These are phyloP conservation scores for Porites divaricata DNA, from an alignment of 92 coral and sea anemone genomes.

Conservation along the genomic window DNA sequence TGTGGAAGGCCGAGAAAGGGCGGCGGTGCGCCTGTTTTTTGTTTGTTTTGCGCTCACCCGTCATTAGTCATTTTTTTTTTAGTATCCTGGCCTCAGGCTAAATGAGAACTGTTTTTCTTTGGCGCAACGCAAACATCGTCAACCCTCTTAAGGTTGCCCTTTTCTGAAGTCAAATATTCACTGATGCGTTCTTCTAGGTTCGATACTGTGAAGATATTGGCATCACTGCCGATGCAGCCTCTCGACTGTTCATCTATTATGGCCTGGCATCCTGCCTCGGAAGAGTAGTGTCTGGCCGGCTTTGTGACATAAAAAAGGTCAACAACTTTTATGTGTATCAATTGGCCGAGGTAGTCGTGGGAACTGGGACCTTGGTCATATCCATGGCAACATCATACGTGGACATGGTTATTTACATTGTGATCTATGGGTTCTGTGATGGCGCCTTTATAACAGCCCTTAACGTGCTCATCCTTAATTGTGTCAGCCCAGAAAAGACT, in stretches of 20 bases:
- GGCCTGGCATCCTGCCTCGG: slow-evolving; percentile 28
- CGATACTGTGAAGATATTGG: slow-evolving; percentile 41
- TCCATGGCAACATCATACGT: slow-evolving; percentile 26
- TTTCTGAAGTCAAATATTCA: not conserved
- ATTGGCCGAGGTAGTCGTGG: slow-evolving; percentile 43
- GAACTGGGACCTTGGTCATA: slow-evolving; percentile 2
- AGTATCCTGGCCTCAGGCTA: too few species aligned
- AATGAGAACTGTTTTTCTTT: too few species aligned
- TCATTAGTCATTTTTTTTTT: too few species aligned
- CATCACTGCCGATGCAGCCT: slow-evolving; percentile 26
- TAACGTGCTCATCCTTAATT: slow-evolving; percentile 17
- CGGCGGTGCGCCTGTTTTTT: too few species aligned
- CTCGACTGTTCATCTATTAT: slow-evolving; percentile 20
- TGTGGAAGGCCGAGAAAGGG: too few species aligned
- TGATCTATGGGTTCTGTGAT: slow-evolving; percentile 35
- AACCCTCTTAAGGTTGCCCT: not conserved
- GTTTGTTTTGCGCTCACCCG: too few species aligned
- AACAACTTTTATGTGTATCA: slow-evolving; percentile 39
- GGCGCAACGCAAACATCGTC: too few species aligned
- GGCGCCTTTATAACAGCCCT: slow-evolving; percentile 26
- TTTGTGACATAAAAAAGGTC: slow-evolving; percentile 27
- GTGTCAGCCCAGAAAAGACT: slow-evolving; percentile 23
- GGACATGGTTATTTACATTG: slow-evolving; percentile 18
- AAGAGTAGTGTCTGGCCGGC: slow-evolving; percentile 32
- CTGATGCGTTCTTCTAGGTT: slow-evolving; percentile 1